Conservation (phyloP, 2,113 vertebrate species). For the Shinisaurus crocodilurus region DNA sequence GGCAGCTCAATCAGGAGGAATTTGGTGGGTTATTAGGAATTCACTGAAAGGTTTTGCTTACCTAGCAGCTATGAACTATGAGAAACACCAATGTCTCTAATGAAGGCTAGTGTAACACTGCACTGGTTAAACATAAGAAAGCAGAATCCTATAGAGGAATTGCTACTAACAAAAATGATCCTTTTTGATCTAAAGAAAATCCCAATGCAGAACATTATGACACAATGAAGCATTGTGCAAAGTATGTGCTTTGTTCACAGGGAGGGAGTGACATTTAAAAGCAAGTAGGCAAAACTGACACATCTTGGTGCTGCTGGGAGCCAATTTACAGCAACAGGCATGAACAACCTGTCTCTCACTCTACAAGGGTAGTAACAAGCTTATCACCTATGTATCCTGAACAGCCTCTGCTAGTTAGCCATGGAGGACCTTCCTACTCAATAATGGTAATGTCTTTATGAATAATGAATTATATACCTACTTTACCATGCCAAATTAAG, state of each 20-base stretch:
- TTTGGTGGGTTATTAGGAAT: constrained; percentile 61
- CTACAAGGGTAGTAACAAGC: not conserved
- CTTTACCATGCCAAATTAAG: not conserved
- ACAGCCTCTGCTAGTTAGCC: not conserved
- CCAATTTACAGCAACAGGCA: constrained; percentile 5
- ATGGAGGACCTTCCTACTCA: not conserved
- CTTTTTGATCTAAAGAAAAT: not conserved
- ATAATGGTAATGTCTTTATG: not conserved
- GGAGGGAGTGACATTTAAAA: constrained; percentile 6
- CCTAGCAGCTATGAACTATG: constrained; percentile 47
- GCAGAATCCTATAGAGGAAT: constrained; percentile 31
- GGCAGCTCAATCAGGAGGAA: constrained; percentile 64
- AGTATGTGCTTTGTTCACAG: constrained; percentile 2
- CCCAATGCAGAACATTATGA: constrained; percentile 4
- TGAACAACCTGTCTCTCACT: not conserved
- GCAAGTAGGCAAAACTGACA: not conserved
- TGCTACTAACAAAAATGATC: constrained; percentile 30
- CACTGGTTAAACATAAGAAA: constrained; percentile 45
- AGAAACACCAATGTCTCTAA: constrained; percentile 49
- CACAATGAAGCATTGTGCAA: constrained; percentile 3
- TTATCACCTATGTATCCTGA: constrained; percentile 5
- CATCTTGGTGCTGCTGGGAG: not conserved
- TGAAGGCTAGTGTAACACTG: constrained; percentile 51
- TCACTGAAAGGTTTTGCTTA: constrained; percentile 62
- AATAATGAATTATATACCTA: not conserved